Evolutionary conservation across 35 echinoderm and acorn worm species (phyloP), one percentile per base, ranked within the genome.

Genomic region (Amphiura filiformis): DNA sequence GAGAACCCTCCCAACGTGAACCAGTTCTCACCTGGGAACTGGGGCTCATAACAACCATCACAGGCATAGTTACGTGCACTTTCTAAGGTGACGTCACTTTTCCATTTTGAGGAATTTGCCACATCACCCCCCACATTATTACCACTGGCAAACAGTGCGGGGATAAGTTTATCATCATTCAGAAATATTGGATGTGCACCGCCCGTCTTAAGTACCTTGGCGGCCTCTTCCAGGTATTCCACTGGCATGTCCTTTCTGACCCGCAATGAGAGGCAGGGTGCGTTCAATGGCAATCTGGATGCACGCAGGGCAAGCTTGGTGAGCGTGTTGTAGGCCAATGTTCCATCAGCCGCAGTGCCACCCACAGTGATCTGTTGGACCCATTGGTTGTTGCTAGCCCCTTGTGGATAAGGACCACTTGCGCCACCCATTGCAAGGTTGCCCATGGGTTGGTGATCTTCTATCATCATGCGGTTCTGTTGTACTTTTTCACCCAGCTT

Each of bases 161-260:
- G 61, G 61, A 70, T 70, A 70, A 70, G 61, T 70, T 70, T 70
- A 70, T 70, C 61, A 70, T 70, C 61, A 70, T 70, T 70, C 61
- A 70, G 61, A 70, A 70, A 70, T 70, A 70, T 70, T 70, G 61
- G 61, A 70, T 70, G 61, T 26, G 61, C 61, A 70, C 61, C 61
- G 26, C 61, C 61, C 61, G 61, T 70, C 61, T 70, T 70, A 70
- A 70, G 61, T 26, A 70, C 61, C 61, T 70, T 70, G 61, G 61
- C 28, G 61, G 61, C 61, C 61, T 70, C 61, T 30, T 70, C 61
- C 15, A 70, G 61, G 61, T 70, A 70, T 70, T 70, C 61, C 17
- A 26, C 61, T 18, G 61, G 61, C 61, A 70, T 70, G 61, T 70
- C 61, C 61, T 70, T 5, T 70, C 61, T 70, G 61, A 70, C 61